Base-by-base conservation (phyloP, 2,888 invertebrate genomes). In the Ashinkailepas kermadecensis region DNA sequence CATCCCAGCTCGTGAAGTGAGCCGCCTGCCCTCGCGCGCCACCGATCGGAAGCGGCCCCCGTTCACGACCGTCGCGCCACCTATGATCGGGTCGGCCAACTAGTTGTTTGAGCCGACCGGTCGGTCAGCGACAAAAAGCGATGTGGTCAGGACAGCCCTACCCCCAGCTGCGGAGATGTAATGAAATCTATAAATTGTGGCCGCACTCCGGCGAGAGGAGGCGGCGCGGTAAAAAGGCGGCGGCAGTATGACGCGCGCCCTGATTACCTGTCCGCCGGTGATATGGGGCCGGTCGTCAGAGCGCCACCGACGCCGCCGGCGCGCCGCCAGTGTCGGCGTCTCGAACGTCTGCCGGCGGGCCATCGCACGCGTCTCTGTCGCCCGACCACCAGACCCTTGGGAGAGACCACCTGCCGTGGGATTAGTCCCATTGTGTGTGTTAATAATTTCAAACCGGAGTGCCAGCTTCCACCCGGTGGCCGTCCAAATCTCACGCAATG, bases 121-220 rank as follows among this genome's bases (percentile, higher is more conserved):
- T 59, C 25, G 67, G 12, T 6, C 70, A 54, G 70, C 56, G 74
- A 74, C 74, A 74, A 74, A 74, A 74, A 74, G 25, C 13, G 56
- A 0, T 56, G 74, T 12, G 9, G 9, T 7, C 54, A 56, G 74
- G 74, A 74, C 74, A 54, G 74, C 56, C 74, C 74, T 54, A 74
- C 74, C 74, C 74, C 74, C 74, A 56, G 56, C 74, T 21, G 74
- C 21, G 74, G 21, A 56, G 54, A 74, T 74, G 74, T 74, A 74
- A 74, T 74, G 74, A 74, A 74, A 74, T 74, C 74, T 54, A 74
- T 74, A 74, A 74, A 74, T 74, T 74, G 74, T 74, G 74, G 74
- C 74, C 21, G 74, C 54, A 10, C 74, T 15, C 12, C 3, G 59
- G 21, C 21, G 21, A 56, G 74, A 74, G 70, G 39, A 70, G 70